A percentile compares a stretch with the other conserved stretches of the same genome.
Conservation (phyloP, 2,113 vertebrate genomes). For the Cranoglanis bouderius region DNA sequence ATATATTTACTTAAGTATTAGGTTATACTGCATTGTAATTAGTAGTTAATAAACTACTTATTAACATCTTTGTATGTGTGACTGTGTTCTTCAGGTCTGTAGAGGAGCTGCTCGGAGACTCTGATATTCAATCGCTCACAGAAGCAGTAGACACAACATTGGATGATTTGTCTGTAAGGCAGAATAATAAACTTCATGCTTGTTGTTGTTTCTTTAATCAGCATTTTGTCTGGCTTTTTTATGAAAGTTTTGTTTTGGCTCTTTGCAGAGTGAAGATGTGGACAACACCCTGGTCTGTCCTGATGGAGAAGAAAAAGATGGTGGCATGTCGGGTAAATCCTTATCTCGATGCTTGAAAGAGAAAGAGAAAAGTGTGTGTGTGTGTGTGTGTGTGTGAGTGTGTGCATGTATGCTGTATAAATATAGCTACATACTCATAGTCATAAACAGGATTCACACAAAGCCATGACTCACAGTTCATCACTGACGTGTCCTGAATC, state of each 20-base stretch:
- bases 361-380: not conserved
- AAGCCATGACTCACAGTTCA: not conserved
- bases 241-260: constrained; percentile 1
- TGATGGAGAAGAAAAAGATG: constrained; percentile 63
- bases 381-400: constrained; percentile 8
- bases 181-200: constrained; percentile 3
- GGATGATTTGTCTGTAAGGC: constrained; percentile 65
- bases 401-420: not conserved
- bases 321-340: constrained; percentile 61
- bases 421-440: not conserved
- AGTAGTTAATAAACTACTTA: not conserved
- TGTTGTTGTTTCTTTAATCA: not conserved
- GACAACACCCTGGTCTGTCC: constrained; percentile 39
- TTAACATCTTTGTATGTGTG: not conserved
- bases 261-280: constrained; percentile 56
- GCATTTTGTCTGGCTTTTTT: not conserved
- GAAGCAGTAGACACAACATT: constrained; percentile 57
- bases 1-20: not conserved
- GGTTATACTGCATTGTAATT: too few relatives aligned
- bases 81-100: constrained; percentile 58
- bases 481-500: not conserved
- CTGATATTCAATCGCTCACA: constrained; percentile 58
- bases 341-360: not conserved
- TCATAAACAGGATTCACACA: not conserved
- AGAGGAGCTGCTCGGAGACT: constrained; percentile 69